Conservation (phyloP, 2,113 vertebrate genomes). For the Mohoua ochrocephala region DNA sequence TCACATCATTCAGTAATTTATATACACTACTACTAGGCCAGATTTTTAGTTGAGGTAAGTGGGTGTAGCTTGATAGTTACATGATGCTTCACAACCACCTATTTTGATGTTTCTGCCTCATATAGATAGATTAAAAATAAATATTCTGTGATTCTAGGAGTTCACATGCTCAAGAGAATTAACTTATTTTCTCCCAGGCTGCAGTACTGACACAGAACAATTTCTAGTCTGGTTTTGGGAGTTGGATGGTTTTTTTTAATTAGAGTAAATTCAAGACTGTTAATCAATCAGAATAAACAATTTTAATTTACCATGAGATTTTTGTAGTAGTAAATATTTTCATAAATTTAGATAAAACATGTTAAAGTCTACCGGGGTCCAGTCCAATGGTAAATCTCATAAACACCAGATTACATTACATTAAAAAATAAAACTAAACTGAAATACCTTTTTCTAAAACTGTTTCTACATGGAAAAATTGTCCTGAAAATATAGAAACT, state of each 20-base stretch:
- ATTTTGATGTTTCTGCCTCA: not conserved
- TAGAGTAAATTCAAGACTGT: not conserved
- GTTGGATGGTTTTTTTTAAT: not conserved
- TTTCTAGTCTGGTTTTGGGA: not conserved
- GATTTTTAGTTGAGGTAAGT: not conserved
- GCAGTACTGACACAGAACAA: not conserved
- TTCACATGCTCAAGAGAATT: not conserved
- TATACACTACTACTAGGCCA: not conserved
- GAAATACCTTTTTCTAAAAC: not conserved
- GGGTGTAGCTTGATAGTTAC: not conserved
- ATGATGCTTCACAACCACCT: not conserved
- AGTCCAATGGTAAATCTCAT: not conserved
- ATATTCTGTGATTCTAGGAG: not conserved
- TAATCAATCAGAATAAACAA: not conserved
- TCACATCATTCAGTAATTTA: not conserved
- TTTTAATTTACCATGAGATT: not conserved
- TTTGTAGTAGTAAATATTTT: not conserved
- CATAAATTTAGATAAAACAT: not conserved
- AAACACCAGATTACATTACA: not conserved
- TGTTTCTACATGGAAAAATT: not conserved
- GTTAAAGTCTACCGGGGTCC: not conserved
- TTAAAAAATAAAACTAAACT: not conserved
- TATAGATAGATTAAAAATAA: not conserved
- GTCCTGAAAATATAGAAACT: not conserved
- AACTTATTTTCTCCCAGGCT: not conserved